Percentiles rank a stretch among this genome's conserved stretches.
Conservation (phyloP, 2,797 vertebrate genomes). For the Taeniopygia guttata region DNA sequence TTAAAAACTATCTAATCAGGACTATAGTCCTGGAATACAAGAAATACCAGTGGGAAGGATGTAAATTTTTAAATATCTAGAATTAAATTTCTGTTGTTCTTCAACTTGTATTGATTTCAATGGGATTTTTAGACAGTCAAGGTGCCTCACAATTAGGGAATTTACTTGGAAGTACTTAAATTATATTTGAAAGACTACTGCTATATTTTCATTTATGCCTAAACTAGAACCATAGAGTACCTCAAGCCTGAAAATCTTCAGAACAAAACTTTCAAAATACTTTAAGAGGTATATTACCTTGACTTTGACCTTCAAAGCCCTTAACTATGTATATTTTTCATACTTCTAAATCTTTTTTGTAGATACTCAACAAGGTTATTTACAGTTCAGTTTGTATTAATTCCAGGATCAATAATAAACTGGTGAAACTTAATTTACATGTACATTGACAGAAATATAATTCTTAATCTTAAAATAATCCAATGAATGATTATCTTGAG, state of each 20-base stretch:
- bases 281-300: background rate
- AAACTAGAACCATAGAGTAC: background rate
- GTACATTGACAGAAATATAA: background rate
- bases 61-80: background rate
- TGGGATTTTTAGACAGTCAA: background rate
- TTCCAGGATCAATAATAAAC: background rate
- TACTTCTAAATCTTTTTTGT: background rate
- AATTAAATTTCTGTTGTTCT: background rate
- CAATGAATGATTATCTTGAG: background rate
- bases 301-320: background rate
- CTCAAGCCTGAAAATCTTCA: background rate
- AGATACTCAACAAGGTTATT: background rate
- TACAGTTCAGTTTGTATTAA: background rate
- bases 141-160: background rate
- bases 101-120: background rate
- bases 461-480: background rate
- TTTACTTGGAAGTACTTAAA: background rate
- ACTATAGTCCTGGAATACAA: background rate
- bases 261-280: background rate
- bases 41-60: background rate
- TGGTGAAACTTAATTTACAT: background rate
- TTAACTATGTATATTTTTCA: background rate
- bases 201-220: background rate
- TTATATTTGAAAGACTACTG: background rate
- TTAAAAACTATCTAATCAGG: background rate